A percentile compares a stretch with the other conserved stretches of the same genome.
Conservation (phyloP, 2,797 vertebrate species). For the Serranus cabrilla region DNA sequence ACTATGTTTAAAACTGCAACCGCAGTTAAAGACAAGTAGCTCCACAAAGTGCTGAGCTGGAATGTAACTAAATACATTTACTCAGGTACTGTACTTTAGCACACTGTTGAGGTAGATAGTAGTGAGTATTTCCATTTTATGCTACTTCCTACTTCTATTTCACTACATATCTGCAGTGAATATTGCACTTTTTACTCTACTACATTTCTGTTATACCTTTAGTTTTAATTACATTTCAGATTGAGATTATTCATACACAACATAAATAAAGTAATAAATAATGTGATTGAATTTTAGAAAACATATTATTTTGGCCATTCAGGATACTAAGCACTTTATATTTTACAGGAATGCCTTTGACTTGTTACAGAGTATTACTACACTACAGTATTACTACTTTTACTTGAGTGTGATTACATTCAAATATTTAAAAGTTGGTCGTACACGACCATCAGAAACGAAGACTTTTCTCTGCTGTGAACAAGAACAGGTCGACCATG, state of each 20-base stretch:
- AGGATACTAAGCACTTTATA: no score
- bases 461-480: constrained; percentile 10
- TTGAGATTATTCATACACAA: neutral
- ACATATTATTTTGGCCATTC: no score
- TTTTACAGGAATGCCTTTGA: neutral
- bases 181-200: neutral
- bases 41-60: neutral
- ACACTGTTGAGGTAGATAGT: neutral
- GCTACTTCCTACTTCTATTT: neutral
- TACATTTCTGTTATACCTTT: neutral
- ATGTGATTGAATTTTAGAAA: no score
- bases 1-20: no score
- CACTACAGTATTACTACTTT: neutral
- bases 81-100: neutral
- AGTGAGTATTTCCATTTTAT: neutral
- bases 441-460: neutral
- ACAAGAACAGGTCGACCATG: constrained; percentile 7
- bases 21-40: no score
- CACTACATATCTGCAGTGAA: neutral
- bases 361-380: neutral
- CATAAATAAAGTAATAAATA: neutral
- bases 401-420: constrained; percentile 2
- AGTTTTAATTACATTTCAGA: neutral
- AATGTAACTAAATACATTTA: neutral
- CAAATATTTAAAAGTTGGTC: neutral